Conservation (phyloP, 1,140 invertebrate genomes). For the Lamellibrachia luymesi region DNA sequence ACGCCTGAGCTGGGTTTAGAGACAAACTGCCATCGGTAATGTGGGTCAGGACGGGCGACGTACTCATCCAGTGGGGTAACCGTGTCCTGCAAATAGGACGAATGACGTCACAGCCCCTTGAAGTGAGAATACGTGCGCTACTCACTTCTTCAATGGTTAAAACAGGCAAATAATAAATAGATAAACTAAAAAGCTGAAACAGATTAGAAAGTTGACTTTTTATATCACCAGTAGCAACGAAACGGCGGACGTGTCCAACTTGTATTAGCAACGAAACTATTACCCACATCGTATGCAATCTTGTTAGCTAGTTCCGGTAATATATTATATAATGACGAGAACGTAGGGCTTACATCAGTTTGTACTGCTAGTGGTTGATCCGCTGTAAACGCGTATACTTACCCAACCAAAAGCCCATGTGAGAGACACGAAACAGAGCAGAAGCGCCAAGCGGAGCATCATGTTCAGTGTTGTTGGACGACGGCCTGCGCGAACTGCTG, state of each 20-base stretch:
- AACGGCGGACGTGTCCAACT: neutral
- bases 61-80: constrained; percentile 16
- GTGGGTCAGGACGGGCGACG: neutral
- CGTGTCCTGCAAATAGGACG: neutral
- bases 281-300: neutral
- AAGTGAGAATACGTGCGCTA: neutral
- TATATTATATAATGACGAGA: neutral
- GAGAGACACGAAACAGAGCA: neutral
- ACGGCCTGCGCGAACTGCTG: neutral
- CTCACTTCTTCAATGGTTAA: neutral
- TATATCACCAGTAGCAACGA: neutral
- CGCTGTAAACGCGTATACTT: neutral
- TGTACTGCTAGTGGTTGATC: neutral
- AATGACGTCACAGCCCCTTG: neutral
- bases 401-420: neutral
- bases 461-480: neutral
- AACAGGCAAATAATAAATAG: neutral
- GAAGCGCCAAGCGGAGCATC: neutral
- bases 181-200: neutral
- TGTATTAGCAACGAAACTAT: too few species aligned
- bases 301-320: neutral
- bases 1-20: neutral
- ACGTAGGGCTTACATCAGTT: neutral
- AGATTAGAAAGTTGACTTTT: neutral
- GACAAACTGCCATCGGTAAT: neutral